Conservation (phyloP, 2,888 invertebrate species). For the Argynnis bischoffii region DNA sequence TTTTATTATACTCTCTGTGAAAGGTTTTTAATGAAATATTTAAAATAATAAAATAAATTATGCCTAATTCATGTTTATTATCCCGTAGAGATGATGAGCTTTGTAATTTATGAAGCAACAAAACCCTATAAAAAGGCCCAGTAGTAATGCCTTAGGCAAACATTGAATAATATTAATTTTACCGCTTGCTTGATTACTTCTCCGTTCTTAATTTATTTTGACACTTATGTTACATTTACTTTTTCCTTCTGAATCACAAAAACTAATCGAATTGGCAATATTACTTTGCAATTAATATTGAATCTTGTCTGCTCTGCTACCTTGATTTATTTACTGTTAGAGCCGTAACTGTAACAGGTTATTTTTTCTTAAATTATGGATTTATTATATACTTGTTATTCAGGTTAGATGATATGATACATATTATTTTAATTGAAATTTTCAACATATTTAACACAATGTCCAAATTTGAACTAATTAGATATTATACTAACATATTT, state of each 20-base stretch:
- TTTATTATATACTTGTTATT: too few relatives aligned
- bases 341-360: background rate
- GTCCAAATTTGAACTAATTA: too few relatives aligned
- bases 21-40: background rate
- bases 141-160: constrained; percentile 26
- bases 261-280: constrained; percentile 29
- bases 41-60: constrained; percentile 10
- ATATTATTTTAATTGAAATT: too few relatives aligned
- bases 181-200: constrained; percentile 22
- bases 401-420: too few relatives aligned
- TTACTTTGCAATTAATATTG: constrained; percentile 6
- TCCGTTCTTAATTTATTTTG: constrained; percentile 39
- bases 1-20: too few relatives aligned
- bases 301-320: constrained; percentile 12
- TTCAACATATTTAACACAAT: too few relatives aligned
- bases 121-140: constrained; percentile 24
- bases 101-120: constrained; percentile 11
- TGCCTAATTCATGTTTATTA: constrained; percentile 7
- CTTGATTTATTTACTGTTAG: constrained; percentile 21
- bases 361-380: too few relatives aligned
- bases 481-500: background rate
- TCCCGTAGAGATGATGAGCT: constrained; percentile 2
- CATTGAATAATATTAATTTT: constrained; percentile 31
- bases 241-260: constrained; percentile 27
- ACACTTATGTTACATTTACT: constrained; percentile 29